Evolutionary conservation across 2,888 invertebrate genomes (phyloP).

Genomic region (Cryptus armator): DNA sequence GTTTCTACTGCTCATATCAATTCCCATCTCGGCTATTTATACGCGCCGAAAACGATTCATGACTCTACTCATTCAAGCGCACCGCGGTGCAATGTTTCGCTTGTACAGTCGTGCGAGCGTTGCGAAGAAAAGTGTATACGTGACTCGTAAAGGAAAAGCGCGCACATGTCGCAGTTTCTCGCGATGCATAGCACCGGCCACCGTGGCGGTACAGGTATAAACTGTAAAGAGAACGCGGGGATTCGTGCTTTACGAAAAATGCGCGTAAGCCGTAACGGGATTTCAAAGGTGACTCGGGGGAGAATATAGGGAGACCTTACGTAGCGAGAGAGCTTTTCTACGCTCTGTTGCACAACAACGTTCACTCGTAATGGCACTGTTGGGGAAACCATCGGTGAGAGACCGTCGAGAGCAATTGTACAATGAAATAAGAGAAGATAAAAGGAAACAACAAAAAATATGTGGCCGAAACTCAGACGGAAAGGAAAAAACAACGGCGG

Average conservation of each 20-base stretch:
- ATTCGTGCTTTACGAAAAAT: constrained; percentile 36
- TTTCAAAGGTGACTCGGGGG: constrained; percentile 61
- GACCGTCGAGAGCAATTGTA: not conserved
- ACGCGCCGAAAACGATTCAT: not conserved
- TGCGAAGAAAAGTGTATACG: not conserved
- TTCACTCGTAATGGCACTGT: constrained; percentile 29
- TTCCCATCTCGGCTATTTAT: not conserved
- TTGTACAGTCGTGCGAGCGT: not conserved
- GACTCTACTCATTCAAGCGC: not conserved
- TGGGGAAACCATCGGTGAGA: constrained; percentile 6
- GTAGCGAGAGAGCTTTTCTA: constrained; percentile 30
- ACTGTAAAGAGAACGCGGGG: not conserved
- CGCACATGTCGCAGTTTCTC: not conserved
- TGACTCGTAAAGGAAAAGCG: not conserved
- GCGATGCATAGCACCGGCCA: not conserved
- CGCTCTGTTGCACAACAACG: constrained; percentile 41
- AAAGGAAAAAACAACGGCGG: too few relatives aligned
- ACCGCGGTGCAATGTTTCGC: not conserved
- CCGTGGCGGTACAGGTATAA: not conserved
- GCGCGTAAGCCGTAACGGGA: constrained; percentile 58
- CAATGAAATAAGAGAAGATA: not conserved
- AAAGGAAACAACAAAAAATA: not conserved
- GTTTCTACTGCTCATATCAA: not conserved
- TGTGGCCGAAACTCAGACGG: too few relatives aligned
- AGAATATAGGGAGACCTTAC: not conserved